Evolutionary conservation across 2,888 invertebrate genomes (phyloP), one percentile per base, ranked within the genome.

Genomic region (Strigamia transsilvanica): DNA sequence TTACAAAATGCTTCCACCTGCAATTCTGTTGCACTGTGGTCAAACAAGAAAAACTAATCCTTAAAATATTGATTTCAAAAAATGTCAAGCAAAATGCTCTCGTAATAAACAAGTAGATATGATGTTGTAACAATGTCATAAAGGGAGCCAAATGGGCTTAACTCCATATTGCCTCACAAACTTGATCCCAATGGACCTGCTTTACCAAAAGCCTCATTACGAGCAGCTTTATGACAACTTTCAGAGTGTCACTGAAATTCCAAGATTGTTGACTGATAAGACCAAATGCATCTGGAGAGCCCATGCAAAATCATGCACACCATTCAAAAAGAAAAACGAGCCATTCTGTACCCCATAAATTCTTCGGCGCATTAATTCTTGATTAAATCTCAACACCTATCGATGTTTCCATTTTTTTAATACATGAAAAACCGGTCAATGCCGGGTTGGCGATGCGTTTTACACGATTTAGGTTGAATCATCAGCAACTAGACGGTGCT

Each of bases 101-200:
- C n/a, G 73, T 7, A 73, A 73, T 73, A 73, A 73, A 73, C 73
- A 73, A 27, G 27, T 15, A 73, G 73, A 73, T 73, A 73, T 27
- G 32, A 32, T 27, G 73, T 23, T 56, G 73, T 73, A 23, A 27
- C 73, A 73, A 73, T 73, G 9, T n/a, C 32, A 73, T 73, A 73
- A 73, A 73, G 73, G 23, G 13, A 73, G 27, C 15, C 73, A 73
- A 73, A 73, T 27, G 73, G 32, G 27, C 32, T 73, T 27, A 73
- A 73, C 73, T 73, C 32, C 73, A 73, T 73, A 27, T 73, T 73
- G 73, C 73, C 73, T 27, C 73, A 73, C 73, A 73, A 73, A 73
- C 73, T 32, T 73, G 73, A 73, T 73, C 73, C 15, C 15, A 73
- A 73, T 73, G 73, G 32, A 73, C 73, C 73, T 73, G 73, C 73